Conservation (phyloP, 30 jellyfish, hydroid and myxozoan genomes). For the Aurelia aurita complex sp. Pacific region DNA sequence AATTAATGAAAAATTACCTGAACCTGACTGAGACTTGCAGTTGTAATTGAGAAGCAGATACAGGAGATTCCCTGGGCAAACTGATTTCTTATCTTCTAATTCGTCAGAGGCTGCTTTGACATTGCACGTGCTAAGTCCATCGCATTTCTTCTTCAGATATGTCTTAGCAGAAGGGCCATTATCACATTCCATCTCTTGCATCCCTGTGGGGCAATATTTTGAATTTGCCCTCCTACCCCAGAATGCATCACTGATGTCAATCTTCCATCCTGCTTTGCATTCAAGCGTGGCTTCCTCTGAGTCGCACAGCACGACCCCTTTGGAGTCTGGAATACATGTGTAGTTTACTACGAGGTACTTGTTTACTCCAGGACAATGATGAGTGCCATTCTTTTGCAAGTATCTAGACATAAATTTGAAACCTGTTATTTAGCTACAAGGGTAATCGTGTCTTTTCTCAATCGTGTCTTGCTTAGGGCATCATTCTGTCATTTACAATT, state of each 20-base stretch:
- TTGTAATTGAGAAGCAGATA: conserved; percentile 86
- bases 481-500: no score
- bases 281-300: conserved; percentile 84
- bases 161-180: conserved; percentile 72
- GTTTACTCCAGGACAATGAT: conserved; percentile 98
- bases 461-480: no score
- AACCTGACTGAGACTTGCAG: conserved; percentile 62
- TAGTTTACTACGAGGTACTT: conserved; percentile 85
- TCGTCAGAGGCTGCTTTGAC: conserved; percentile 79
- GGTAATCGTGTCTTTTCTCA: no score
- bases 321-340: conserved; percentile 96
- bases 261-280: conserved; percentile 97
- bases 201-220: conserved; percentile 85
- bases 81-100: conserved; percentile 71
- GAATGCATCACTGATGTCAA: conserved; percentile 90
- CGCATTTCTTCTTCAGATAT: conserved; percentile 72
- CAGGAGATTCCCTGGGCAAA: conserved; percentile 72
- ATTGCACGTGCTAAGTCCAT: conserved; percentile 79
- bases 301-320: conserved; percentile 95
- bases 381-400: conserved; percentile 85
- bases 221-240: conserved; percentile 95
- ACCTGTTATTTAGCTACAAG: no score
- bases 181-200: conserved; percentile 92
- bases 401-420: conserved; percentile 26
- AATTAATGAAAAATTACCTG: no score